These are phyloP conservation scores for Trachurus trachurus DNA, from an alignment of 2,797 vertebrate species.

Conservation along the genomic window DNA sequence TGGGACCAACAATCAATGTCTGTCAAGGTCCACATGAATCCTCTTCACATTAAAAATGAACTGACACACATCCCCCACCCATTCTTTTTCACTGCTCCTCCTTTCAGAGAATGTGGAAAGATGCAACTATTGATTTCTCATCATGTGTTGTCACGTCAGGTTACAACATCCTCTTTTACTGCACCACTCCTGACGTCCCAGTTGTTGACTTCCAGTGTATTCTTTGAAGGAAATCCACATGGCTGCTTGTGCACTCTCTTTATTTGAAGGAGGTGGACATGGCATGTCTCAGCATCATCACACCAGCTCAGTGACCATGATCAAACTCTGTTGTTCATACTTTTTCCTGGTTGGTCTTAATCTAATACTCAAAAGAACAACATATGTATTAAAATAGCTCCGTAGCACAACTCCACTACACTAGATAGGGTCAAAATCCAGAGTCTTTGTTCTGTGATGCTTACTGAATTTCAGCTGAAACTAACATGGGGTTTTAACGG, in stretches of 20 bases:
- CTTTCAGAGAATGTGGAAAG: conserved; percentile 59
- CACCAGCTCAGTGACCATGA: conserved; percentile 1
- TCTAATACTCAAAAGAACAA: too few species aligned
- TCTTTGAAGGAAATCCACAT: conserved; percentile 24
- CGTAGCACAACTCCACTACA: neutral
- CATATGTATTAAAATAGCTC: neutral
- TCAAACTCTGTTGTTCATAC: neutral
- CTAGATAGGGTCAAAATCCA: neutral
- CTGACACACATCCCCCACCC: conserved; percentile 22
- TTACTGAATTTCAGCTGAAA: neutral
- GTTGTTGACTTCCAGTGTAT: conserved; percentile 47
- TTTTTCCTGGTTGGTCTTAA: too few species aligned
- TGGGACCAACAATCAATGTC: conserved; percentile 54
- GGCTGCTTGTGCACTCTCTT: neutral
- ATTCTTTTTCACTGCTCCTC: conserved; percentile 30
- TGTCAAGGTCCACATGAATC: conserved; percentile 63
- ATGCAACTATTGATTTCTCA: conserved; percentile 77
- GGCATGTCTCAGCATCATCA: conserved; percentile 24
- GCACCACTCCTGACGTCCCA: conserved; percentile 40
- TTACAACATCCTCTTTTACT: conserved; percentile 68
- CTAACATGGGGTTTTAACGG: neutral
- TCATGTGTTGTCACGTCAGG: conserved; percentile 73
- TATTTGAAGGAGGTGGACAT: conserved; percentile 19
- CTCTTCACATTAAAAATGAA: conserved; percentile 65
- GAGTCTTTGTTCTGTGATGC: neutral